Evolutionary conservation across 1,140 invertebrate genomes (phyloP), one percentile per base, ranked within the genome.

Genomic region (Saxidomus purpurata): DNA sequence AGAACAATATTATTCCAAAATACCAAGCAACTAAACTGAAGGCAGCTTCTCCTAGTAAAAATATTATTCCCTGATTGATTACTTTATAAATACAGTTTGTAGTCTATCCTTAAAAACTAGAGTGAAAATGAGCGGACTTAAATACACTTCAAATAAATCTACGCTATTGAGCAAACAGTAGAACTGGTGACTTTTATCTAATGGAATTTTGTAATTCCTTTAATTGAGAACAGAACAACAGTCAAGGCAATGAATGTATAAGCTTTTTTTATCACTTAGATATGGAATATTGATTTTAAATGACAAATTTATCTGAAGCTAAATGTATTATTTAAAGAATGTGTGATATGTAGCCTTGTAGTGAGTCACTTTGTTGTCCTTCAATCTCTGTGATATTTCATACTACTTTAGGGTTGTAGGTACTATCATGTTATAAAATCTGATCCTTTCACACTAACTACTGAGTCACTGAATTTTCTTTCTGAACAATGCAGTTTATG

Each of bases 271-370:
- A 8, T 13, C 6, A 22, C 4, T 59, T 8, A 67, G 61, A 31
- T 67, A 67, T 67, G 61, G 61, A 67, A n/a, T 77, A 77, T 77
- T 77, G 74, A 77, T 77, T 77, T 77, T 49, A 31, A 77, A 49
- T 49, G 22, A 22, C 6, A 49, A 47, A 31, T 77, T 77, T 25
- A 77, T 77, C 40, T 47, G 19, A 49, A 11, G 40, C n/a, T 47
- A 52, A 43, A 77, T 49, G 40, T 77, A 52, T 77, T 49, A 77
- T 77, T 77, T 77, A 77, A 77, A 77, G 74, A 77, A 77, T 77
- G 74, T 77, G 43, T 77, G 43, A 43, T 49, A 77, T 77, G 69
- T 40, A 34, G 15, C 13, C 40, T 2, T 8, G 74, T 74, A n/a
- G 28, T 67, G 61, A 67, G 3, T 67, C 61, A 67, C 31, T 67